Evolutionary conservation across 2,888 invertebrate species (phyloP).

Genomic region (Doris montereyensis): DNA sequence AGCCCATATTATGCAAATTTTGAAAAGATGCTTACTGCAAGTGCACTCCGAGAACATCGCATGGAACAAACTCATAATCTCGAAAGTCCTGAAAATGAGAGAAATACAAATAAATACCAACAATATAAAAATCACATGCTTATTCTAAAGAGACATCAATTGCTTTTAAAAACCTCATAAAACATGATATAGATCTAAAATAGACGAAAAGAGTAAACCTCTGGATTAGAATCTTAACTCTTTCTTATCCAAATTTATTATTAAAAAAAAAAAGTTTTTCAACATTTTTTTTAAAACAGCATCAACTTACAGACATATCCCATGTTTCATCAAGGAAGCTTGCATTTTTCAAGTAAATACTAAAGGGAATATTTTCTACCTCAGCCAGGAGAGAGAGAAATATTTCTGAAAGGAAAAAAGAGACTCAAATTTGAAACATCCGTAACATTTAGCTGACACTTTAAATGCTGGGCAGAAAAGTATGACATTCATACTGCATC

Average conservation of each 20-base stretch:
- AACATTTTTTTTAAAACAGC: too few species aligned
- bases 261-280: not conserved
- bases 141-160: too few species aligned
- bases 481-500: too few species aligned
- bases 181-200: not conserved
- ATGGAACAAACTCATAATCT: constrained; percentile 78
- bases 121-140: not conserved
- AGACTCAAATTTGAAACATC: too few species aligned
- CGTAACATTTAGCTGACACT: too few species aligned
- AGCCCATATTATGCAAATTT: too few species aligned
- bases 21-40: constrained; percentile 77
- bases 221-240: not conserved
- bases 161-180: too few species aligned
- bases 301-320: constrained; percentile 76
- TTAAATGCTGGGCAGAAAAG: too few species aligned
- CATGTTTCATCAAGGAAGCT: constrained; percentile 79
- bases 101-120: not conserved
- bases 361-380: constrained; percentile 66
- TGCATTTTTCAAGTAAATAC: constrained; percentile 74
- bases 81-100: constrained; percentile 68
- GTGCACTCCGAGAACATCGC: constrained; percentile 78
- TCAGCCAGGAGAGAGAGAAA: constrained; percentile 67
- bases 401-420: constrained; percentile 62
- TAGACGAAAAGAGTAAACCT: not conserved
- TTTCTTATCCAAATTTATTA: not conserved